Conservation (phyloP, 2,113 vertebrate genomes). For the Anolis sagrei region DNA sequence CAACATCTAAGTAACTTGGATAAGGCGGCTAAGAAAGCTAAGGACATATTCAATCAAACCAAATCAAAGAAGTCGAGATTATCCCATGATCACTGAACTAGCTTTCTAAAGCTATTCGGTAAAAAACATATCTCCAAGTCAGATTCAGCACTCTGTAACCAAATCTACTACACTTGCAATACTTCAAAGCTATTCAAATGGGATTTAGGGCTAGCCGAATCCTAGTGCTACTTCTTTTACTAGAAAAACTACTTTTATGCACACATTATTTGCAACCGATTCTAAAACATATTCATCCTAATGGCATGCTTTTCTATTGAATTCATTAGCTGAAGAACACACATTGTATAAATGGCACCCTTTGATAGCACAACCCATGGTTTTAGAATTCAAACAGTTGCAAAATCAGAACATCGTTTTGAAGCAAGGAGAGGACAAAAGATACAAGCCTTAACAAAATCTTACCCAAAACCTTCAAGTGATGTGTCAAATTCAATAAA, state of each 20-base stretch:
- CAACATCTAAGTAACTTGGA: not conserved
- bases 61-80: not conserved
- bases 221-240: not conserved
- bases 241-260: not conserved
- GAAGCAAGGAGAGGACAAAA: not conserved
- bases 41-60: not conserved
- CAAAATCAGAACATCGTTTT: not conserved
- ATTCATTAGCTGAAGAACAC: not conserved
- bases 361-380: not conserved
- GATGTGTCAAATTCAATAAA: constrained; percentile 97
- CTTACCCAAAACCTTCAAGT: constrained; percentile 97
- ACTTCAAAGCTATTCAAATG: not conserved
- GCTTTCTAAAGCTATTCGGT: not conserved
- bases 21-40: not conserved
- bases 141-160: not conserved
- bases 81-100: not conserved
- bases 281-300: not conserved
- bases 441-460: not conserved
- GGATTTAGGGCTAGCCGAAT: not conserved
- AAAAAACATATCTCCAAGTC: no score
- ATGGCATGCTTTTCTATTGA: not conserved
- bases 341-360: not conserved
- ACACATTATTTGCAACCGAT: no score
- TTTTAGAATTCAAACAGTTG: not conserved
- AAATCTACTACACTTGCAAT: not conserved